A percentile compares a stretch with the other conserved stretches of the same genome.
Conservation (phyloP, 1,140 invertebrate species). For the Hylaeus anthracinus region DNA sequence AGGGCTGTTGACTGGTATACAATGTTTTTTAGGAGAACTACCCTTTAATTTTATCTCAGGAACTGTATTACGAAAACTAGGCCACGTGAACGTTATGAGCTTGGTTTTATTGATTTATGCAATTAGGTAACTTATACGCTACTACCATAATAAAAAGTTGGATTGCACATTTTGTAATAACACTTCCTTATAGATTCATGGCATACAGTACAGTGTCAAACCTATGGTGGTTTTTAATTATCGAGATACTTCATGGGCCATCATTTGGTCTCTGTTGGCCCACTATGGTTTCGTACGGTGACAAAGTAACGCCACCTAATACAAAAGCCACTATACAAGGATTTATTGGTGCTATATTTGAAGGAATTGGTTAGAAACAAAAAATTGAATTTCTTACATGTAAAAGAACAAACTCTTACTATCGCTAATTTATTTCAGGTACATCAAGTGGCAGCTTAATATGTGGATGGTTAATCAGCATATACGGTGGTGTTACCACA, state of each 20-base stretch:
- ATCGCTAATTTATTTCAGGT: slow-evolving; percentile 76
- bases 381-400: neutral
- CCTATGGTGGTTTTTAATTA: slow-evolving; percentile 90
- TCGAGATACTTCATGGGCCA: slow-evolving; percentile 93
- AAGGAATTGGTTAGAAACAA: slow-evolving; percentile 86
- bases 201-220: slow-evolving; percentile 90
- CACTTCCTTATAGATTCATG: slow-evolving; percentile 87
- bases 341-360: slow-evolving; percentile 91
- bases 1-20: slow-evolving; percentile 87
- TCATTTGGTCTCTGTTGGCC: slow-evolving; percentile 95
- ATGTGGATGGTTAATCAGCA: slow-evolving; percentile 85
- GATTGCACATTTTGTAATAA: slow-evolving; percentile 11
- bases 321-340: slow-evolving; percentile 93
- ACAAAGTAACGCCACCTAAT: slow-evolving; percentile 91
- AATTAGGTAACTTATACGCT: slow-evolving; percentile 66
- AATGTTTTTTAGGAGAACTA: slow-evolving; percentile 93
- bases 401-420: neutral
- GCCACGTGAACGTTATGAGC: slow-evolving; percentile 91
- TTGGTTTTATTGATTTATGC: slow-evolving; percentile 86
- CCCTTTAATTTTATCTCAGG: slow-evolving; percentile 94
- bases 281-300: slow-evolving; percentile 94
- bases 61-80: slow-evolving; percentile 89
- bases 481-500: slow-evolving; percentile 84
- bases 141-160: too few relatives aligned
- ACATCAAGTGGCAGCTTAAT: slow-evolving; percentile 89